phyloP scores from a whole-genome alignment of 2,797 vertebrate species.

The Discoglossus pictus region DNA sequence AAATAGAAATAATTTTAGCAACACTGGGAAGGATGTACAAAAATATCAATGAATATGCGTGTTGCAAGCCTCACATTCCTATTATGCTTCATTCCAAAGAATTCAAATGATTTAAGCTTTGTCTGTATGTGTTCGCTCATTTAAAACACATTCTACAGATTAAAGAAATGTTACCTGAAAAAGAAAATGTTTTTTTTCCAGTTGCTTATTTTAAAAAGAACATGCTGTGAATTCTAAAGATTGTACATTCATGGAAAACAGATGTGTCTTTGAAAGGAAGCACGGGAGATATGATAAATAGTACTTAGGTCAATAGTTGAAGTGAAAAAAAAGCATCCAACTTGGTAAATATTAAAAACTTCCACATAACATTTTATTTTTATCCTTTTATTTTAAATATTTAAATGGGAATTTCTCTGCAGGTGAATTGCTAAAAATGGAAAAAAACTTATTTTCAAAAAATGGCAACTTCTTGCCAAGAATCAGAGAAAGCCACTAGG shows the following conservation, averaged over 20 bases:
- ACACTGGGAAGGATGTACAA: constrained; percentile 7
- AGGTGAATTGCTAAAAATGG: no score
- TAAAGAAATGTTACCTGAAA: constrained; percentile 61
- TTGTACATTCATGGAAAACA: constrained; percentile 65
- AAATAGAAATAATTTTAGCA: neutral
- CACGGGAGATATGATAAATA: constrained; percentile 64
- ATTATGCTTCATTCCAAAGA: neutral
- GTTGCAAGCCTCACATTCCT: neutral
- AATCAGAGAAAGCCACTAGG: no score
- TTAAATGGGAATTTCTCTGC: no score
- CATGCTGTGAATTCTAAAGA: constrained; percentile 15
- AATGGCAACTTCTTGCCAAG: no score
- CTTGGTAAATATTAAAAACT: constrained; percentile 64
- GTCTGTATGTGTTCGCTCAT: neutral
- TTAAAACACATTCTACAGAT: constrained; percentile 46
- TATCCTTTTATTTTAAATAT: no score
- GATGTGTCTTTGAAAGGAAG: constrained; percentile 68
- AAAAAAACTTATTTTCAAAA: no score
- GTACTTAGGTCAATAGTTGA: constrained; percentile 66
- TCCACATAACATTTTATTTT: constrained; percentile 41
- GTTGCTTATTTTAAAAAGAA: constrained; percentile 27
- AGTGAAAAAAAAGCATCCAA: constrained; percentile 63
- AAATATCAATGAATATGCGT: neutral
- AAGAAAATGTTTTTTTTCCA: constrained; percentile 5
- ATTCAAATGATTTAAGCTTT: neutral